phyloP scores from a whole-genome alignment of 2,797 vertebrate genomes.

The Rousettus madagascariensis region DNA sequence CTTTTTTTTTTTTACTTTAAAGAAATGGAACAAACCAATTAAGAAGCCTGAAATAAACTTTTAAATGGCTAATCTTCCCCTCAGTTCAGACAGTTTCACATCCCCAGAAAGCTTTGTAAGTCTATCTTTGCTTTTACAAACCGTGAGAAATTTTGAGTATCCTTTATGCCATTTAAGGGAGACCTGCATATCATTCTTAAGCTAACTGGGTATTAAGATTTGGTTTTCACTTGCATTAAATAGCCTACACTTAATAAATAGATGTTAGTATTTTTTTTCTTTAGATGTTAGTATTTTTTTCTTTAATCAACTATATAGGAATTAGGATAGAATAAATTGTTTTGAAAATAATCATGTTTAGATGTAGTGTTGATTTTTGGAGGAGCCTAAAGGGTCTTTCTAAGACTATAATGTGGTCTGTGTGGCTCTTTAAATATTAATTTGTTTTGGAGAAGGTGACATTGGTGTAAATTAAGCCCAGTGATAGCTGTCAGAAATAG shows the following conservation, averaged over 20 bases:
- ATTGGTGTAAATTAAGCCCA: neutral
- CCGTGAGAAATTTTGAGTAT: neutral
- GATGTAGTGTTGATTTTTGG: neutral
- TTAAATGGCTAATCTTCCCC: neutral
- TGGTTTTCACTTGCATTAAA: neutral
- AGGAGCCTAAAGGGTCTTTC: neutral
- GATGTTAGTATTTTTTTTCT: neutral
- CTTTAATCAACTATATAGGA: neutral
- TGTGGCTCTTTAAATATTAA: neutral
- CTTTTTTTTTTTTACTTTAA: slow-evolving; percentile 52
- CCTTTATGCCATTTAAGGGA: neutral
- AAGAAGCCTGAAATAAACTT: slow-evolving; percentile 45
- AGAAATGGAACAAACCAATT: slow-evolving; percentile 46
- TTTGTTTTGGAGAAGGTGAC: slow-evolving; percentile 17
- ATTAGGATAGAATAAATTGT: neutral
- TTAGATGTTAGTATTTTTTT: neutral
- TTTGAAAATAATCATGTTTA: neutral
- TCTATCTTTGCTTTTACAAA: neutral
- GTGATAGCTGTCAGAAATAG: neutral
- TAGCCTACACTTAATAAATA: neutral
- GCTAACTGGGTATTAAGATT: neutral
- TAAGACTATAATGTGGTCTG: neutral
- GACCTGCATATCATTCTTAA: neutral
- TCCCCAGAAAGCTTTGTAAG: neutral
- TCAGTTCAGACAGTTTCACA: neutral